Conservation (phyloP, 2,113 vertebrate genomes). For the Podarcis cretensis region DNA sequence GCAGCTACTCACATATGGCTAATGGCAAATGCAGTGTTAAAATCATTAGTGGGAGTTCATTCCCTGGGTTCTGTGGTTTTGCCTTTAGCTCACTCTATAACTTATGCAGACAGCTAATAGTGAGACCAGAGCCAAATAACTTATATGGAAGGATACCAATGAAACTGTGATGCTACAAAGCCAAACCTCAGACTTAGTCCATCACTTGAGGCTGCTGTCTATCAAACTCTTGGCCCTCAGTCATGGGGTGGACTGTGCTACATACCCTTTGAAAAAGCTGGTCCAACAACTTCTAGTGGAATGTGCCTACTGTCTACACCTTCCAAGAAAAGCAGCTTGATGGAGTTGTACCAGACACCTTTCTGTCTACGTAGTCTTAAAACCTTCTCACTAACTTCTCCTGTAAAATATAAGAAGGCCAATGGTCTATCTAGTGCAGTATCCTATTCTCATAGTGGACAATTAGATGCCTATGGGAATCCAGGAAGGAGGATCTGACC, state of each 20-base stretch:
- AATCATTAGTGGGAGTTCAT: neutral
- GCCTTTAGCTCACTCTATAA: neutral
- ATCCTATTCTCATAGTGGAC: too few species aligned
- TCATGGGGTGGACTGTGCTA: neutral
- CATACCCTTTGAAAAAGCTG: neutral
- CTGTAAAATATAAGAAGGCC: conserved; percentile 2
- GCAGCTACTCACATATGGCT: neutral
- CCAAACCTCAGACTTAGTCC: neutral
- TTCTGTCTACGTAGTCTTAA: neutral
- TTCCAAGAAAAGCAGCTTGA: neutral
- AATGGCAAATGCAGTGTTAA: neutral
- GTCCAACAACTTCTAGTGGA: neutral
- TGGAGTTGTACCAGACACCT: neutral
- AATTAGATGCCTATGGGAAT: too few species aligned
- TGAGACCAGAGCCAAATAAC: neutral
- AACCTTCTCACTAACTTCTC: conserved; percentile 3
- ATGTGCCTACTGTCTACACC: neutral
- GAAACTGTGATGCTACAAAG: neutral
- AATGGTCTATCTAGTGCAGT: too few species aligned
- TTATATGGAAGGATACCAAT: neutral
- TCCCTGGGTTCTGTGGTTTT: neutral
- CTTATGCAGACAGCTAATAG: neutral
- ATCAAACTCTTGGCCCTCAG: neutral
- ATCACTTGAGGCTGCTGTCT: neutral
- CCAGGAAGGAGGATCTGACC: too few species aligned